Percentiles rank a stretch among this genome's conserved stretches.
Evolutionary conservation across 1,140 invertebrate genomes (phyloP).

Genomic region (Littorina saxatilis): DNA sequence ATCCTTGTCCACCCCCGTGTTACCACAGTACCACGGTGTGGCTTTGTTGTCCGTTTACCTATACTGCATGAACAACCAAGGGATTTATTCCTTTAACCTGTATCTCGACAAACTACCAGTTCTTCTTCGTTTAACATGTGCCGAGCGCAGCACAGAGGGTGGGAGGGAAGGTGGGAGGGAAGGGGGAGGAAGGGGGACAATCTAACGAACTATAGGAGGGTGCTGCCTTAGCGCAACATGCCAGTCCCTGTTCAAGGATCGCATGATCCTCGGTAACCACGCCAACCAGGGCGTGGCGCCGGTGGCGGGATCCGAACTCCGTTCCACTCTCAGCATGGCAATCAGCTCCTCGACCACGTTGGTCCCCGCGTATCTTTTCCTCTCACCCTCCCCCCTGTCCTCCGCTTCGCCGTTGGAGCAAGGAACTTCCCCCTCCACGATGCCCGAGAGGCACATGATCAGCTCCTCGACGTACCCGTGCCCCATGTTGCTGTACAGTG

Average conservation of each 20-base stretch:
- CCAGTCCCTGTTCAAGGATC: conserved; percentile 12
- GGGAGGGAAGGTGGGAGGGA: too few species aligned
- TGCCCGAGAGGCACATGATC: background rate
- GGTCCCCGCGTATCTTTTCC: background rate
- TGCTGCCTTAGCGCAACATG: background rate
- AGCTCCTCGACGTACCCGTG: background rate
- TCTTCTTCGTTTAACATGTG: too few species aligned
- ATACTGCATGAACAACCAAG: too few species aligned
- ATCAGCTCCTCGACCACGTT: conserved; percentile 17
- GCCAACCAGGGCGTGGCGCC: background rate
- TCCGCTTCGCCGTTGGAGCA: background rate
- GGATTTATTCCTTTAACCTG: too few species aligned
- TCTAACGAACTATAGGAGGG: too few species aligned
- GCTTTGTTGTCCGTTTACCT: too few species aligned
- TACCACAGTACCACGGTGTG: too few species aligned
- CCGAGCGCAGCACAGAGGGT: too few species aligned
- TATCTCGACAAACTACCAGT: too few species aligned
- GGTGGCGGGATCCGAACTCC: background rate
- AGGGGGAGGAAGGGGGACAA: too few species aligned
- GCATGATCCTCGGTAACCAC: conserved; percentile 5
- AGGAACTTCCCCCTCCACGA: background rate
- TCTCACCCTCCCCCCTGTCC: background rate
- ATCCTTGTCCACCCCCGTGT: too few species aligned
- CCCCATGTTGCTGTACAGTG: background rate
- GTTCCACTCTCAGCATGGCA: background rate